Percentiles rank a stretch among this genome's conserved stretches.
Conservation (phyloP, 2,113 vertebrate species). For the Dunckerocampus dactyliophorus region DNA sequence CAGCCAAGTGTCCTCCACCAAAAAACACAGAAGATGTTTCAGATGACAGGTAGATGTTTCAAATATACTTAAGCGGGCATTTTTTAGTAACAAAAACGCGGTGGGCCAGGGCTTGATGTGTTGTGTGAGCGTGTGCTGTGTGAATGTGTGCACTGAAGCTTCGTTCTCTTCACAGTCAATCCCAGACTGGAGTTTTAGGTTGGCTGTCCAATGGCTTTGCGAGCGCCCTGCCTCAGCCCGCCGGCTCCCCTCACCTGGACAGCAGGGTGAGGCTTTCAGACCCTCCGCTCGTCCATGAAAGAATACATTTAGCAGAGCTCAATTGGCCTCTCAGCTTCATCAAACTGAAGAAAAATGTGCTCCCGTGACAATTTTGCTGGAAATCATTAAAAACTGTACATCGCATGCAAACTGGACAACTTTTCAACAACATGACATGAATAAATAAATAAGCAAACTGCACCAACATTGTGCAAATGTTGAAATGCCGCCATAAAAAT, state of each 20-base stretch:
- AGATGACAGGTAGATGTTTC: constrained; percentile 48
- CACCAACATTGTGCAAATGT: too few species aligned
- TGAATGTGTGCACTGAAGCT: not conserved
- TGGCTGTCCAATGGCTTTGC: constrained; percentile 73
- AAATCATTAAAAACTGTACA: too few species aligned
- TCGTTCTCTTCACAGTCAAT: constrained; percentile 36
- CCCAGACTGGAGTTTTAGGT: constrained; percentile 63
- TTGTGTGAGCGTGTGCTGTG: not conserved
- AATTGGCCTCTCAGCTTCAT: too few species aligned
- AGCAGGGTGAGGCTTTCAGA: constrained; percentile 10
- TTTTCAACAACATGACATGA: not conserved
- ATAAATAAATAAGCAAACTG: not conserved
- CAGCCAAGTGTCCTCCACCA: constrained; percentile 24
- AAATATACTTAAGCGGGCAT: not conserved
- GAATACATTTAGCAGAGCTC: not conserved
- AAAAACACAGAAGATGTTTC: constrained; percentile 42
- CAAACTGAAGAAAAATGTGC: too few species aligned
- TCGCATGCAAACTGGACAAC: not conserved
- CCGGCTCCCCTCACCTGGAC: constrained; percentile 39
- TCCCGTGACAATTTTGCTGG: too few species aligned
- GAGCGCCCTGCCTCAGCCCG: constrained; percentile 66
- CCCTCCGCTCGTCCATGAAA: constrained; percentile 46
- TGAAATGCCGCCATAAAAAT: too few species aligned
- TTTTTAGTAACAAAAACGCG: not conserved
- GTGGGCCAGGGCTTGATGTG: too few species aligned